phyloP scores from a whole-genome alignment of 1,140 invertebrate species.

The Atta texana region DNA sequence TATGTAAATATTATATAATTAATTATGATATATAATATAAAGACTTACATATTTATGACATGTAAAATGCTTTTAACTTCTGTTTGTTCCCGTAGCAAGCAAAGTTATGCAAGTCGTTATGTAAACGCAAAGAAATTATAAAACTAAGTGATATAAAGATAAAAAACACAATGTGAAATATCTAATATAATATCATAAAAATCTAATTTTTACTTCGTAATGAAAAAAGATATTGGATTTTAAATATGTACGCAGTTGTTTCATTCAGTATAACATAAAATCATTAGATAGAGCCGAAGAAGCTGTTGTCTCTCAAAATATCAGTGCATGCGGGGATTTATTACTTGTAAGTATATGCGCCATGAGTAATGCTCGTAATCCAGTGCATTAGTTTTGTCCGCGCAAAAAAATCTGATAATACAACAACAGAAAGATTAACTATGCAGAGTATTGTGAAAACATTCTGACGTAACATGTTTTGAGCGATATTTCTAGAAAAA shows the following conservation, averaged over 20 bases:
- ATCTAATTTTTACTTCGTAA: background rate
- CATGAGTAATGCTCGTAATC: conserved; percentile 47
- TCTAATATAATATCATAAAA: background rate
- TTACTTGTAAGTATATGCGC: conserved; percentile 56
- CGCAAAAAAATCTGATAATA: conserved; percentile 22
- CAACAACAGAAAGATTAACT: conserved; percentile 28
- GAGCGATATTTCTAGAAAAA: background rate
- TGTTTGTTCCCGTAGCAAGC: background rate
- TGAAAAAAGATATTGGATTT: background rate
- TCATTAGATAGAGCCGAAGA: background rate
- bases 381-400: conserved; percentile 9
- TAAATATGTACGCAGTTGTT: conserved; percentile 5
- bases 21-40: background rate
- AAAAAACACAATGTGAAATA: background rate
- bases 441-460: background rate
- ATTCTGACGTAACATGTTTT: background rate
- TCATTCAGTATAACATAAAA: conserved; percentile 16
- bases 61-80: background rate
- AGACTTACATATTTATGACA: background rate
- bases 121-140: background rate
- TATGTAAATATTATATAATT: background rate
- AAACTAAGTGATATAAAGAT: background rate
- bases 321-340: conserved; percentile 43
- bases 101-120: background rate
- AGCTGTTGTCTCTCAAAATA: conserved; percentile 65